These are phyloP conservation scores for Caenorhabditis afra DNA, from an alignment of 2,888 invertebrate species.

Conservation along the genomic window DNA sequence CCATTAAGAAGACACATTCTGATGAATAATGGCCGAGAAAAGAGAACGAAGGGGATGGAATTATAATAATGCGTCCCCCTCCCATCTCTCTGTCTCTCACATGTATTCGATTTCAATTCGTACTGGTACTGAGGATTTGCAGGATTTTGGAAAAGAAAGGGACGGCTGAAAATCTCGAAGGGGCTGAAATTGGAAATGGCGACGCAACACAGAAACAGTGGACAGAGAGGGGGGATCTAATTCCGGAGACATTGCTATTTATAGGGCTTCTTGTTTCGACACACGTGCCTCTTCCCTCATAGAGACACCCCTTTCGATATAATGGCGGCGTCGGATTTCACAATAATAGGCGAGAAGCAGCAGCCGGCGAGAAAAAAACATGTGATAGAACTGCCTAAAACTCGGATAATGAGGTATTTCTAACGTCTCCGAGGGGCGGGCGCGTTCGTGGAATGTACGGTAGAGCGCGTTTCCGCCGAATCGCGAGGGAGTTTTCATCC, in stretches of 20 bases:
- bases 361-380: slow-evolving; percentile 2
- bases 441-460: too few species aligned
- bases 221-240: not conserved
- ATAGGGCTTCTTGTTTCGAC: slow-evolving; percentile 28
- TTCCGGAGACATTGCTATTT: slow-evolving; percentile 21
- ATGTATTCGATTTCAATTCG: slow-evolving; percentile 42
- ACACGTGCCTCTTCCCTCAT: slow-evolving; percentile 31
- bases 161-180: not conserved
- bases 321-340: slow-evolving; percentile 44
- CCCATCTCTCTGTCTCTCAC: slow-evolving; percentile 12
- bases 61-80: slow-evolving; percentile 22
- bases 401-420: not conserved
- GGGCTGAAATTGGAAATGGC: not conserved
- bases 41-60: not conserved
- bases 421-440: too few species aligned
- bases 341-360: slow-evolving; percentile 23
- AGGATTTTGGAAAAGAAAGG: too few species aligned
- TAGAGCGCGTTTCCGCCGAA: too few species aligned
- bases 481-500: too few species aligned
- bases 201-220: slow-evolving; percentile 4
- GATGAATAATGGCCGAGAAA: slow-evolving; percentile 30
- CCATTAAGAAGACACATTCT: not conserved
- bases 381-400: not conserved
- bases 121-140: not conserved
- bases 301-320: slow-evolving; percentile 34